Evolutionary conservation across 2,797 vertebrate genomes (phyloP), one percentile per base, ranked within the genome.

Genomic region (Fratercula arctica): DNA sequence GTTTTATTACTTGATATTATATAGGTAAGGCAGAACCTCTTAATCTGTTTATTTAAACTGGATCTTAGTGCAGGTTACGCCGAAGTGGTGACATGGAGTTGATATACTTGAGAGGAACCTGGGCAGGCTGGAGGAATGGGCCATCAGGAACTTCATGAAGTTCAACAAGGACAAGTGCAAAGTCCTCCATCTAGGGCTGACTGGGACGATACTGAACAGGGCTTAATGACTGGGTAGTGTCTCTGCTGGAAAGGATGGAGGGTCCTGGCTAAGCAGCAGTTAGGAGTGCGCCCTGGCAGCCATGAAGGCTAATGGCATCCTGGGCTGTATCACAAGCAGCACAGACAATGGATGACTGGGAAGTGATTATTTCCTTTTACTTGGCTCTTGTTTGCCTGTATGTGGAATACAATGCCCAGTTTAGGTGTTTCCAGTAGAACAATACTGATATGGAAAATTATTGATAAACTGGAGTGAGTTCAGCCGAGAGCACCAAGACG

Each of bases 351-450:
- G 2, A 23, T 39, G 39, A 39, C 10, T 3, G 4, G 53, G 21
- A 72, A 1, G 53, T 33, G 15, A 53, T 64, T 76, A 9, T 33
- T 73, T 79, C 37, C 28, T 8, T 72, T 72, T 37, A 23, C 0
- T 0, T 26, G 37, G 12, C 31, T 80, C 11, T 68, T 59, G 39
- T 57, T 74, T 85, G 28, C 53, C 28, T 48, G 31, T 18, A 18
- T 0, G 0, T 82, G 59, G 54, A 79, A 85, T 45, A 48, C 0
- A 0, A 59, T 60, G 45, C 9, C 15, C 13, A 4, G 15, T 68
- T 67, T 82, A 45, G 7, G 10, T 6, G 11, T 64, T 63, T 56
- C n/a, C 41, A 26, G 69, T 25, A 24, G 31, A 76, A 67, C 4
- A 74, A 56, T 68, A 26, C 31, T 75, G 21, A 51, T 46, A n/a